Evolutionary conservation across 2,888 invertebrate genomes (phyloP), one percentile per base, ranked within the genome.

Genomic region (Pammene aurita): DNA sequence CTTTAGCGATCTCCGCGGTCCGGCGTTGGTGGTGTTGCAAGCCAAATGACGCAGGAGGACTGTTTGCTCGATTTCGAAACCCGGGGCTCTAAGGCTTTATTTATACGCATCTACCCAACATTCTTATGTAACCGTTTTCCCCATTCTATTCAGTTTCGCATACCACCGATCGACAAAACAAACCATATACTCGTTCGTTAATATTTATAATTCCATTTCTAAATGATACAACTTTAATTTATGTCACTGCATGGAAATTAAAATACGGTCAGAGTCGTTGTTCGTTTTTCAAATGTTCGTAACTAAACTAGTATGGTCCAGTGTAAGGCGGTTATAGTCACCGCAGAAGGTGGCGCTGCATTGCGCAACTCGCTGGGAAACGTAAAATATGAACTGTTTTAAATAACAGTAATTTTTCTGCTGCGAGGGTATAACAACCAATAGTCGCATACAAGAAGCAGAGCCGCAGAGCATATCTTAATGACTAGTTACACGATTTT

Each of bases 261-360:
- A 60, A 54, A 64, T 48, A 41, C 26, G 64, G n/a, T 13, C 41
- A 48, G 50, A 50, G 50, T 35, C 42, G 68, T 54, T 65, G 64
- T 69, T 68, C 50, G 64, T 46, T 69, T 69, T 69, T 69, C 65
- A 58, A 69, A 69, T 69, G 54, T 14, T 48, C 62, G 64, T 55
- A 55, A 55, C 54, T 60, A 69, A 69, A 69, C 69, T 65, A 69
- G 69, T 69, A 65, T 55, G 69, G 38, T 60, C 64, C 69, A 65
- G 69, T 64, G 60, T 44, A 54, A 41, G 65, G 44, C 65, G 41
- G 69, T 69, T 69, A 46, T 58, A 48, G 48, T 42, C 52, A 44
- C 60, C 26, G 63, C 57, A 58, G 46, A 67, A 41, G 65, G 55
- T 56, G 46, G 42, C 54, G 60, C 35, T 56, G 67, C 62, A 62